Evolutionary conservation across 2,888 invertebrate species (phyloP).

Genomic region (Ochropacha duplaris): DNA sequence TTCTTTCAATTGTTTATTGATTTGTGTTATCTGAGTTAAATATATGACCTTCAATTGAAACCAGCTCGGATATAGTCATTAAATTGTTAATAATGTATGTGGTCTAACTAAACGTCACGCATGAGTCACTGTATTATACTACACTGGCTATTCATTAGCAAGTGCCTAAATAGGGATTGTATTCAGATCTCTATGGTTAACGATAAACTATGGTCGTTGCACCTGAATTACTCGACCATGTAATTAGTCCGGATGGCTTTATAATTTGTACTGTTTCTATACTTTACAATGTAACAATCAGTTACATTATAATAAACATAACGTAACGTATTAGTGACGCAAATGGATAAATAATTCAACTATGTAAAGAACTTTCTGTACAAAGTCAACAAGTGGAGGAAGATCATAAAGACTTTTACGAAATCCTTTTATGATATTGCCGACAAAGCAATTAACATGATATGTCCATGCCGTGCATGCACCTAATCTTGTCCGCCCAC

Average conservation of each 20-base stretch:
- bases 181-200: conserved; percentile 45
- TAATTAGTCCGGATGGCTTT: conserved; percentile 47
- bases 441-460: conserved; percentile 1
- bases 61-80: conserved; percentile 9
- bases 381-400: not conserved
- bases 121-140: not conserved
- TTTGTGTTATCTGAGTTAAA: not conserved
- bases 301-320: not conserved
- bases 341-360: no score
- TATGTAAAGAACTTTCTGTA: no score
- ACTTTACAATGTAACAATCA: not conserved
- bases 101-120: conserved; percentile 11
- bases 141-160: conserved; percentile 41
- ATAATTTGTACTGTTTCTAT: conserved; percentile 16
- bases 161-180: conserved; percentile 52
- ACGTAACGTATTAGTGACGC: no score
- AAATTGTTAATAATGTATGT: not conserved
- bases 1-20: no score
- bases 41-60: not conserved
- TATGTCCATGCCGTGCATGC: not conserved
- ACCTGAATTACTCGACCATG: conserved; percentile 60
- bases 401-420: not conserved
- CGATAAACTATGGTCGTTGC: conserved; percentile 50
- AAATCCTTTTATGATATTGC: not conserved
- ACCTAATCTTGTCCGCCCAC: conserved; percentile 13